Conservation (phyloP, 2,797 vertebrate genomes). For the Sarcophilus harrisii region DNA sequence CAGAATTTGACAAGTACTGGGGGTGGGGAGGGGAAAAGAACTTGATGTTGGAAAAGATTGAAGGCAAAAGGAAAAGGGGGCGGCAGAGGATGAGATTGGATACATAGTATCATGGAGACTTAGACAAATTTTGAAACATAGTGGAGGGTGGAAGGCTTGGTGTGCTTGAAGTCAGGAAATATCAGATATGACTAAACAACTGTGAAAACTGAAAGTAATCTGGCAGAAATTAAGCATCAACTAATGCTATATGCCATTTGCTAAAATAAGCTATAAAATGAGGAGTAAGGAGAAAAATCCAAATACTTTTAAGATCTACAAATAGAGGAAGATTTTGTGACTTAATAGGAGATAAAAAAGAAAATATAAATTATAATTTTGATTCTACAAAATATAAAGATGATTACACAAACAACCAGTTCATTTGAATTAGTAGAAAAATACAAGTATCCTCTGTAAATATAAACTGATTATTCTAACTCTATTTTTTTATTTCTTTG, state of each 20-base stretch:
- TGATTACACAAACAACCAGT: not conserved
- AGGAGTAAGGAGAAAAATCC: not conserved
- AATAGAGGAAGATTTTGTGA: not conserved
- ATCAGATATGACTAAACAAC: not conserved
- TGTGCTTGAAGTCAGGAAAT: not conserved
- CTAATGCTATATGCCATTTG: not conserved
- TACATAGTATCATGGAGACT: not conserved
- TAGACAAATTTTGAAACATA: not conserved
- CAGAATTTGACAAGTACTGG: not conserved
- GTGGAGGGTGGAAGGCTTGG: not conserved
- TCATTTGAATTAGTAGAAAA: not conserved
- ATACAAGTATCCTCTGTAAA: not conserved
- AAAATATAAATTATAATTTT: not conserved
- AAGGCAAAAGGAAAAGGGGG: not conserved
- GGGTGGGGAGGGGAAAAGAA: no score
- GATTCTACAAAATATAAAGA: not conserved
- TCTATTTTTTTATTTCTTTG: not conserved
- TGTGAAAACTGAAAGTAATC: not conserved
- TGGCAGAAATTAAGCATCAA: not conserved
- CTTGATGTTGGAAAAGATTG: not conserved
- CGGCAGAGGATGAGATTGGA: not conserved
- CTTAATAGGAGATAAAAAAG: not conserved
- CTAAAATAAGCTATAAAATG: not conserved
- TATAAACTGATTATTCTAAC: not conserved
- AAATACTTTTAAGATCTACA: not conserved